Conservation (phyloP, 1,140 invertebrate species). For the Copidosoma floridanum region DNA sequence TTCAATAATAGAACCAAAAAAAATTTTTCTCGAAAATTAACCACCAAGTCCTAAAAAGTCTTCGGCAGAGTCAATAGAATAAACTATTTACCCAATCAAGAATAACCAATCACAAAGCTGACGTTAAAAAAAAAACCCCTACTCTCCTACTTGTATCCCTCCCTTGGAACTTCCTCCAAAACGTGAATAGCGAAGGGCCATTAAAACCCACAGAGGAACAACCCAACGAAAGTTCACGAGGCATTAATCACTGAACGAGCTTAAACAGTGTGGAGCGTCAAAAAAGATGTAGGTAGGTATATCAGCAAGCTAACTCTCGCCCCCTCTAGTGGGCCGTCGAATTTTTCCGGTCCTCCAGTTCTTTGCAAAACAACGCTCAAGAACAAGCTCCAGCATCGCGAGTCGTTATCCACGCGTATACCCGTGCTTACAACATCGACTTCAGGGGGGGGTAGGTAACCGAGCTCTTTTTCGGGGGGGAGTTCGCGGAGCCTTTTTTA, state of each 20-base stretch:
- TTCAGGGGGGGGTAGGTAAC: not conserved
- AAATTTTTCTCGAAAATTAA: no score
- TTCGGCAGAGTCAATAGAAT: not conserved
- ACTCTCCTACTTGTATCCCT: no score
- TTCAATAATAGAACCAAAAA: no score
- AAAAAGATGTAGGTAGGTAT: not conserved
- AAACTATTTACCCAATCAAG: not conserved
- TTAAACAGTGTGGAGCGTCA: no score
- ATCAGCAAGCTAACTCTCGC: not conserved
- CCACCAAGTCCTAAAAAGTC: not conserved
- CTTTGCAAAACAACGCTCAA: constrained; percentile 10
- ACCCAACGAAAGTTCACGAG: constrained; percentile 15
- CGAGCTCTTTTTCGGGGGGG: constrained; percentile 9
- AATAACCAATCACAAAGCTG: no score
- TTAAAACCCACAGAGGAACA: not conserved
- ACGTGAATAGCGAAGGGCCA: no score
- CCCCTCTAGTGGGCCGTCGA: constrained; percentile 9
- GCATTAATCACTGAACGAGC: constrained; percentile 19
- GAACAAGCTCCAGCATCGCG: not conserved
- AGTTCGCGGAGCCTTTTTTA: constrained; percentile 12
- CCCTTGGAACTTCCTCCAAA: no score
- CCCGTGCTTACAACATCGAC: not conserved
- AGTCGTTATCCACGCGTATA: not conserved
- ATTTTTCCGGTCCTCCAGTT: constrained; percentile 12
- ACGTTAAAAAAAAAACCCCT: no score